A percentile compares a stretch with the other conserved stretches of the same genome.
phyloP scores from a whole-genome alignment of 2,797 vertebrate species.

The Vipera latastei region DNA sequence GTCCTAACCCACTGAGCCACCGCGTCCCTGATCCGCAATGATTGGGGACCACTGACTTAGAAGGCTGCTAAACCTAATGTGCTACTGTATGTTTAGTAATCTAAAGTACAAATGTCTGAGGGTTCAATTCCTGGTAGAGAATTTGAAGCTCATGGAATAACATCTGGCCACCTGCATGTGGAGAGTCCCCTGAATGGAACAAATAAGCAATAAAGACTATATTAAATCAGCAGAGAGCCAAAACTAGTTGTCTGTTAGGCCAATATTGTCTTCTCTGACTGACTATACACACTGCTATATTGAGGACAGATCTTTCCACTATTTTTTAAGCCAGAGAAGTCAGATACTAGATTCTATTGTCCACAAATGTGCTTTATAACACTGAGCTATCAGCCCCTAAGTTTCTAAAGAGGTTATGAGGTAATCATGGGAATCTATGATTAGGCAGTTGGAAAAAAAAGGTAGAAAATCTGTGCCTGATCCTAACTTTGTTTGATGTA shows the following conservation, averaged over 20 bases:
- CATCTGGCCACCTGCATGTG: too few species aligned
- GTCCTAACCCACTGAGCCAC: too few species aligned
- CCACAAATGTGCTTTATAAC: not conserved
- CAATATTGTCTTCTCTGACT: not conserved
- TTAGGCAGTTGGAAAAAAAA: not conserved
- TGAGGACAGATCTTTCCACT: not conserved
- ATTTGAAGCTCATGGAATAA: too few species aligned
- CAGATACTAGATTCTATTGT: not conserved
- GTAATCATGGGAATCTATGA: not conserved
- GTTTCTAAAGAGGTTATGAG: not conserved
- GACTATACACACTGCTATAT: not conserved
- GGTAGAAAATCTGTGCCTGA: not conserved
- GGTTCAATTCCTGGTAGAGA: too few species aligned
- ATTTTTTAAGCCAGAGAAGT: not conserved
- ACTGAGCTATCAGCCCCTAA: not conserved
- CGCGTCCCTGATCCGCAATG: too few species aligned
- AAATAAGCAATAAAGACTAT: too few species aligned
- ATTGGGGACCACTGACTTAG: too few species aligned
- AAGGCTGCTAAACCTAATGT: too few species aligned
- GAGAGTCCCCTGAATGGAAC: too few species aligned
- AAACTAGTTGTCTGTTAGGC: not conserved
- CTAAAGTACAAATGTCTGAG: too few species aligned
- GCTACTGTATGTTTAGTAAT: too few species aligned
- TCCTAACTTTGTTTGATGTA: not conserved
- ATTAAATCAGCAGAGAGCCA: too few species aligned